These are phyloP conservation scores for Stenurella melanura DNA, from an alignment of 2,888 invertebrate species.

Conservation along the genomic window DNA sequence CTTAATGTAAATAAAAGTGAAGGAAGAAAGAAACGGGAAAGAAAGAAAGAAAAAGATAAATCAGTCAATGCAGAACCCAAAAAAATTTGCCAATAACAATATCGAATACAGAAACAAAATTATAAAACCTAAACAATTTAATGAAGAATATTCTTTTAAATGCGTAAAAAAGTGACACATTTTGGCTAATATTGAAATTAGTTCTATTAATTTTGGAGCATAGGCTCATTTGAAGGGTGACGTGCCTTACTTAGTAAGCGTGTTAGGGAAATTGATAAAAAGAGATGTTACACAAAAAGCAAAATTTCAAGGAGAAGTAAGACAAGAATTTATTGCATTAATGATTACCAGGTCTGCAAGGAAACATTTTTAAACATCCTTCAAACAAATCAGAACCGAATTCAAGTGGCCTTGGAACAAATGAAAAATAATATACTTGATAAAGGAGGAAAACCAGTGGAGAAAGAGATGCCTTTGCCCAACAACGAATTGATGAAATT, in stretches of 20 bases:
- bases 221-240: constrained; percentile 37
- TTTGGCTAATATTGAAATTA: constrained; percentile 12
- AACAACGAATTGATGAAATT: too few relatives aligned
- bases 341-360: constrained; percentile 27
- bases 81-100: constrained; percentile 24
- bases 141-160: constrained; percentile 7
- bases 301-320: constrained; percentile 32
- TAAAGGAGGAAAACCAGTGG: too few relatives aligned
- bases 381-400: constrained; percentile 30
- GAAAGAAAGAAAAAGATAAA: constrained; percentile 34
- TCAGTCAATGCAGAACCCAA: constrained; percentile 30
- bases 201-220: constrained; percentile 38
- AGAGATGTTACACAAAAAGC: constrained; percentile 30
- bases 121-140: constrained; percentile 29
- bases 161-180: constrained; percentile 28
- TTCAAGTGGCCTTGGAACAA: not conserved
- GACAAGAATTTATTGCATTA: constrained; percentile 27
- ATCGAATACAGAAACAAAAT: constrained; percentile 30
- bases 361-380: constrained; percentile 33
- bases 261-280: constrained; percentile 30
- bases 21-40: constrained; percentile 37
- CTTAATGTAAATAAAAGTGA: too few relatives aligned
- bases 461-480: too few relatives aligned
- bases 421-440: too few relatives aligned
- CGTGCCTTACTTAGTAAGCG: constrained; percentile 32